Conservation (phyloP, 2,888 invertebrate genomes). For the Noctua fimbriata region DNA sequence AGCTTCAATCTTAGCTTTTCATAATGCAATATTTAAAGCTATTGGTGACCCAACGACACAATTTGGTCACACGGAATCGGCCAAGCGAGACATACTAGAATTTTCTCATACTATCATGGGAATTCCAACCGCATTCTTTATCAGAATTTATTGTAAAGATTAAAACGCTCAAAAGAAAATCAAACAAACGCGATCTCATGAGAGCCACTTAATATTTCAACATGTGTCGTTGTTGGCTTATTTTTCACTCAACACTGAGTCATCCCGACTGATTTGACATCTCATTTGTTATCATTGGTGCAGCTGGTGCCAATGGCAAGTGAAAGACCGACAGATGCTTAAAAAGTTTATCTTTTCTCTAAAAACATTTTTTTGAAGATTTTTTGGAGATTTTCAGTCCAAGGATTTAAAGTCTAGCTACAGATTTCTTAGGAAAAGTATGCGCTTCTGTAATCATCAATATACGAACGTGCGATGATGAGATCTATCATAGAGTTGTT, state of each 20-base stretch:
- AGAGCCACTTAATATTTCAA: conserved; percentile 37
- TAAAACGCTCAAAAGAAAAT: conserved; percentile 25
- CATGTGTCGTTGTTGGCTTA: conserved; percentile 40
- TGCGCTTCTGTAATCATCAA: not conserved
- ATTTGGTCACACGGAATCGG: conserved; percentile 10
- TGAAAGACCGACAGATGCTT: conserved; percentile 1
- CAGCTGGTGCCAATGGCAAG: conserved; percentile 40
- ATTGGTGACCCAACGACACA: not conserved
- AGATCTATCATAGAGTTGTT: not conserved
- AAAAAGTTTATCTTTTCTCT: not conserved
- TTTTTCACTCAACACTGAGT: conserved; percentile 55
- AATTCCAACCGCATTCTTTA: conserved; percentile 41
- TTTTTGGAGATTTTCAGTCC: not conserved
- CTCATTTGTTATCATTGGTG: conserved; percentile 51
- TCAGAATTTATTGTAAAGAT: conserved; percentile 20
- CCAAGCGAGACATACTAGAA: conserved; percentile 20
- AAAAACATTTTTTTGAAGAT: not conserved
- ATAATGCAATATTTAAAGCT: not conserved
- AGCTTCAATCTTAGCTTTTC: not conserved
- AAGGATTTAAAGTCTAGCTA: not conserved
- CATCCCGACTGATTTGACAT: conserved; percentile 56
- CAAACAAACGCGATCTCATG: conserved; percentile 25
- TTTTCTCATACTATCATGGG: conserved; percentile 16
- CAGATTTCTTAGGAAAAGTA: not conserved
- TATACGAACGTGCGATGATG: not conserved